phyloP scores from a whole-genome alignment of 2,888 invertebrate genomes.

The Melipona beecheii region DNA sequence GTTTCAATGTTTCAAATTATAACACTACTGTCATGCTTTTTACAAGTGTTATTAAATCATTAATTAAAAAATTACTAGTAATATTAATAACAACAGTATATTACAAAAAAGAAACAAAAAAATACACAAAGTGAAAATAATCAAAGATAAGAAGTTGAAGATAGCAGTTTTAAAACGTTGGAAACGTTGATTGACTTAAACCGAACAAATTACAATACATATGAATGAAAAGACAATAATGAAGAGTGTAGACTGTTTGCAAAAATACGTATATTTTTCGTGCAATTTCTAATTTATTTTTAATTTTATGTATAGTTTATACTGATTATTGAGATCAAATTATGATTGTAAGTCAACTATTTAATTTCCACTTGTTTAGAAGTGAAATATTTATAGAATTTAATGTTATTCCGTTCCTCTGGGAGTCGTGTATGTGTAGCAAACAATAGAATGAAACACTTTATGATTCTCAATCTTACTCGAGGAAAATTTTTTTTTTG shows the following conservation, averaged over 20 bases:
- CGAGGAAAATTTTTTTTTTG: neutral
- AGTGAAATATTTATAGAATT: neutral
- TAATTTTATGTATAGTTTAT: neutral
- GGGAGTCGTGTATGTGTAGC: neutral
- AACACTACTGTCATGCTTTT: neutral
- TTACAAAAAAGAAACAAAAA: neutral
- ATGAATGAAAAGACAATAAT: too few species aligned
- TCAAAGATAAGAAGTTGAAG: neutral
- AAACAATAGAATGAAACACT: neutral
- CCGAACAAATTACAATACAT: too few species aligned
- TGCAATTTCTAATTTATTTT: neutral
- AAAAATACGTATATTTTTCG: neutral
- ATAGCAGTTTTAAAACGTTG: neutral
- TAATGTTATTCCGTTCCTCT: neutral
- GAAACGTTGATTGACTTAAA: too few species aligned
- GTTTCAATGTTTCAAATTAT: neutral
- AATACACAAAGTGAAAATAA: neutral
- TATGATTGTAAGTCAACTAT: neutral
- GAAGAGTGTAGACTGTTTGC: too few species aligned
- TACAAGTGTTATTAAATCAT: neutral
- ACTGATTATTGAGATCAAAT: neutral
- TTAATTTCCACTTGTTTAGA: neutral
- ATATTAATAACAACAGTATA: neutral
- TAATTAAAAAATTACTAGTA: neutral
- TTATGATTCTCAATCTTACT: neutral